Conservation (phyloP, 2,113 vertebrate genomes). For the Melozone crissalis region DNA sequence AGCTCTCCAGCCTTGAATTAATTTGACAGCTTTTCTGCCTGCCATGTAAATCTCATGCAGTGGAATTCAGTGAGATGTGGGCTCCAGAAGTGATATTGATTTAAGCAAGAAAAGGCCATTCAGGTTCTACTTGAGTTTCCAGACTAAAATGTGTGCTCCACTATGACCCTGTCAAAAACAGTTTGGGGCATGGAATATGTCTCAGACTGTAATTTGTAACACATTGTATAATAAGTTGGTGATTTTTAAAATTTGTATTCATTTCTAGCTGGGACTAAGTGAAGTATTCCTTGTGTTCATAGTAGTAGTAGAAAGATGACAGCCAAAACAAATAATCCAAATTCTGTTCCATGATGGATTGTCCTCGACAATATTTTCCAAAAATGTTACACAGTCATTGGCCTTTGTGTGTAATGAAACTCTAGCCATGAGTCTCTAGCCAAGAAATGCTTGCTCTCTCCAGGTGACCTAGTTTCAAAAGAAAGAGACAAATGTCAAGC, state of each 20-base stretch:
- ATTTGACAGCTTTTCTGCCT: neutral
- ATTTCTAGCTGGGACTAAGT: neutral
- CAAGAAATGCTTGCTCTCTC: constrained; percentile 41
- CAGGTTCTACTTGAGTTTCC: neutral
- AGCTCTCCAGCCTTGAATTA: neutral
- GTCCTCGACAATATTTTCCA: constrained; percentile 4
- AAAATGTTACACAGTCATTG: neutral
- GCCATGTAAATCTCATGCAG: neutral
- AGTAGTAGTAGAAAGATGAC: neutral
- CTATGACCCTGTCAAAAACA: neutral
- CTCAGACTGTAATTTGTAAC: neutral
- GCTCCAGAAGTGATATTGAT: neutral
- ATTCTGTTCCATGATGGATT: constrained; percentile 1
- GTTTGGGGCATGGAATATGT: neutral
- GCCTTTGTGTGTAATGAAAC: constrained; percentile 54
- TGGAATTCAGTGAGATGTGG: neutral
- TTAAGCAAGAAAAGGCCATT: neutral
- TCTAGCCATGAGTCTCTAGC: neutral
- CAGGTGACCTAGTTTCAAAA: constrained; percentile 24
- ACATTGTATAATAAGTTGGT: neutral
- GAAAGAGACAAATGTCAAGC: constrained; percentile 43
- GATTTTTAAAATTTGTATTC: neutral
- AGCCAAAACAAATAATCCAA: constrained; percentile 4
- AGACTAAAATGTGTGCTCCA: neutral
- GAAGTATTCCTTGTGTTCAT: neutral